Evolutionary conservation across 1,140 invertebrate genomes (phyloP), one percentile per base, ranked within the genome.

Genomic region (Globodera ellingtonae): DNA sequence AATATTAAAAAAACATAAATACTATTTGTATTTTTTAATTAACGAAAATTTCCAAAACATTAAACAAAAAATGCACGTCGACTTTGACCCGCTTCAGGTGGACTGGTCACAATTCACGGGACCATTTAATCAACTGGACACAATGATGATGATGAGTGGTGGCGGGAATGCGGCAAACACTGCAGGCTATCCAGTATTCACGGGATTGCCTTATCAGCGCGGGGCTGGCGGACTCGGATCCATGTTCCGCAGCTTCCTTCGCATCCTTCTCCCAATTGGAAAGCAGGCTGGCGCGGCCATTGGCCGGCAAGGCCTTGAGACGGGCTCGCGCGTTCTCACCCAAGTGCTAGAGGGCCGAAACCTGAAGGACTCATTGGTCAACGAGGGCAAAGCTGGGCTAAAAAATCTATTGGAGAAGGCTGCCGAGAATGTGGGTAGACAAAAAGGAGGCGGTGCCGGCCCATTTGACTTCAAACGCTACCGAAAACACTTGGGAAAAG

Each of bases 1-100:
- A 35, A 2, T 35, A 35, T 35, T 35, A 2, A 35, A 2, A 59
- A 59, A 15, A 59, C 56, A 59, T 59, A 59, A 59, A 59, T n/a
- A n/a, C n/a, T n/a, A n/a, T n/a, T n/a, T n/a, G n/a, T n/a, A n/a
- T n/a, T n/a, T n/a, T n/a, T n/a, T n/a, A n/a, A n/a, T n/a, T n/a
- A n/a, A n/a, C n/a, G n/a, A n/a, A n/a, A n/a, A n/a, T n/a, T n/a
- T n/a, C n/a, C n/a, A n/a, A n/a, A n/a, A n/a, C n/a, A n/a, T n/a
- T n/a, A n/a, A n/a, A n/a, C n/a, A n/a, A n/a, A n/a, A 69, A 79
- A 78, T 80, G 78, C 79, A 80, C 65, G 52, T 80, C 7, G 48
- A 65, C 9, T 80, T 80, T 47, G 56, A 80, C 52, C 79, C 79
- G 48, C 15, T 50, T 5, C 2, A 9, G 44, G 59, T 81, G 21